A percentile compares a stretch with the other conserved stretches of the same genome.
phyloP scores from a whole-genome alignment of 2,888 invertebrate genomes.

The Chrysolina americana region DNA sequence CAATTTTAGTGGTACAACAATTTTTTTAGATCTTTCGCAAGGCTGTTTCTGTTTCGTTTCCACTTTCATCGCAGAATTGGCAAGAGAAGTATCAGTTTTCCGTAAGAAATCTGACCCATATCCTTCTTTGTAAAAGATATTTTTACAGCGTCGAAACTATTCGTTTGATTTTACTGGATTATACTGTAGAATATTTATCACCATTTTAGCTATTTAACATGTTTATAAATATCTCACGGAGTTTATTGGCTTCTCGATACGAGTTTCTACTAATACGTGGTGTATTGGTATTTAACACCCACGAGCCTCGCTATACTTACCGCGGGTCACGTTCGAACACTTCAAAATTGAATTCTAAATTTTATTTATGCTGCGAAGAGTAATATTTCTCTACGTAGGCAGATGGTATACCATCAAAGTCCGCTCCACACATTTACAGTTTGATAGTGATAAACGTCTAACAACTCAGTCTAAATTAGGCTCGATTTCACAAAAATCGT shows the following conservation, averaged over 20 bases:
- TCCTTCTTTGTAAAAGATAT: too few relatives aligned
- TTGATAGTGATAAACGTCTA: neutral
- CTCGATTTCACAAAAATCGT: too few relatives aligned
- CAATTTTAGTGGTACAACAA: too few relatives aligned
- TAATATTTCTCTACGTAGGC: neutral
- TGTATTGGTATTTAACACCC: constrained; percentile 5
- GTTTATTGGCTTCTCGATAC: constrained; percentile 17
- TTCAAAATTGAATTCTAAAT: constrained; percentile 3
- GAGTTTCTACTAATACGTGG: constrained; percentile 9
- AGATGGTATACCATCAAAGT: neutral
- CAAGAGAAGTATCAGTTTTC: too few relatives aligned
- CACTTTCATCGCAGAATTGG: too few relatives aligned
- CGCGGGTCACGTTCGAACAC: constrained; percentile 9
- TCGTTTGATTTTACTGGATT: neutral
- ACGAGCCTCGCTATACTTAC: neutral
- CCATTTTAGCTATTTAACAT: neutral
- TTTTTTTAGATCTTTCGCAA: too few relatives aligned
- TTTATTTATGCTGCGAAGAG: constrained; percentile 14
- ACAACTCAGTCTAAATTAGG: neutral
- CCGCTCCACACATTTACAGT: neutral
- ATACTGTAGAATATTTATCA: neutral
- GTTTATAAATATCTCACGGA: constrained; percentile 14
- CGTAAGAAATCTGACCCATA: too few relatives aligned
- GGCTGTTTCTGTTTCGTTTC: too few relatives aligned
- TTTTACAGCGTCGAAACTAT: too few relatives aligned